Percentiles rank a stretch among this genome's conserved stretches.
phyloP scores from a whole-genome alignment of 2,113 vertebrate species.

The Gallinago jamesoni region DNA sequence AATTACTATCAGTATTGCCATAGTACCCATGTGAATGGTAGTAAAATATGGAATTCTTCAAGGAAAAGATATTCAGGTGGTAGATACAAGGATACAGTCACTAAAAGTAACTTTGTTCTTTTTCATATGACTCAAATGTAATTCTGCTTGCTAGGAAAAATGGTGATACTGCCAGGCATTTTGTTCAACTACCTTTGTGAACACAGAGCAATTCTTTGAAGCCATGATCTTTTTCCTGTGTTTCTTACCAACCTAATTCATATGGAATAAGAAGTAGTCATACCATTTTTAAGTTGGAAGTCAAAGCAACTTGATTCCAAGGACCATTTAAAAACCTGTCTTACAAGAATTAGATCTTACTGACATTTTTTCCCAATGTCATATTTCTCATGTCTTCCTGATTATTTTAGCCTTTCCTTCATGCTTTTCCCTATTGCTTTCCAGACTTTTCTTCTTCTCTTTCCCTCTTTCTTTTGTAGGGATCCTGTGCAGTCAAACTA shows the following conservation, averaged over 20 bases:
- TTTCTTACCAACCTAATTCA: not conserved
- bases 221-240: not conserved
- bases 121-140: not conserved
- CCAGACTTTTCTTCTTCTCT: not conserved
- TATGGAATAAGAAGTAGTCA: not conserved
- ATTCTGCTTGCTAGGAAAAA: not conserved
- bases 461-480: not conserved
- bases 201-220: not conserved
- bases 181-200: not conserved
- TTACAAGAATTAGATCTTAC: not conserved
- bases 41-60: not conserved
- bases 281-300: not conserved
- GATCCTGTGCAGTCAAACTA: rapidly evolving
- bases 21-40: not conserved
- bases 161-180: not conserved
- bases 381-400: not conserved
- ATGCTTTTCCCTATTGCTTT: not conserved
- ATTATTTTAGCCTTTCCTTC: not conserved
- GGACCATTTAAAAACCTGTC: not conserved
- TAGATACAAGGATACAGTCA: not conserved
- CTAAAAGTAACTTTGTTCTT: not conserved
- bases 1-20: not conserved
- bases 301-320: not conserved
- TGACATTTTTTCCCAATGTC: not conserved
- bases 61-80: not conserved